phyloP scores from a whole-genome alignment of 2,888 invertebrate species.

The Apamea sordens region DNA sequence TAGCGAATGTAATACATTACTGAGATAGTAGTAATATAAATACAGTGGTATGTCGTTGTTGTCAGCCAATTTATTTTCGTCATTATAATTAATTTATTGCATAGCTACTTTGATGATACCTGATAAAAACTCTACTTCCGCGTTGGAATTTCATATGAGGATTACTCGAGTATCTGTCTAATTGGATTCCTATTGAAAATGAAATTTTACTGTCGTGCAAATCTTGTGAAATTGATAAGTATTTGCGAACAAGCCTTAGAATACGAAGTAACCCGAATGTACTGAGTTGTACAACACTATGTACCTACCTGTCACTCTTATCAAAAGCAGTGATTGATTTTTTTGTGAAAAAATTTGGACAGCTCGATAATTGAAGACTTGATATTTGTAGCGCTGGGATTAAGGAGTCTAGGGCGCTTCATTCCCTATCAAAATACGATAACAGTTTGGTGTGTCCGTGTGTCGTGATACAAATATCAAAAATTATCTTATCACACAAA shows the following conservation, averaged over 20 bases:
- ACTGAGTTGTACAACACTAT: constrained; percentile 56
- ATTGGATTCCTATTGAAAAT: constrained; percentile 20
- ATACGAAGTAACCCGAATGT: constrained; percentile 37
- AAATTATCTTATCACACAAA: constrained; percentile 84
- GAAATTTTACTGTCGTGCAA: constrained; percentile 1
- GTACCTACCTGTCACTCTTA: constrained; percentile 75
- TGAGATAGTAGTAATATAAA: constrained; percentile 42
- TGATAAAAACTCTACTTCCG: not conserved
- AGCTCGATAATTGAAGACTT: constrained; percentile 74
- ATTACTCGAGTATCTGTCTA: not conserved
- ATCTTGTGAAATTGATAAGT: constrained; percentile 23
- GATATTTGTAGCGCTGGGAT: constrained; percentile 79
- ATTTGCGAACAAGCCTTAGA: constrained; percentile 34
- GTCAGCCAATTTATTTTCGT: constrained; percentile 36
- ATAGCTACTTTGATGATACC: not conserved
- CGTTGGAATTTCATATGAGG: not conserved
- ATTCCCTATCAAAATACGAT: constrained; percentile 79
- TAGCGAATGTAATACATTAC: constrained; percentile 49
- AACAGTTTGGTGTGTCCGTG: constrained; percentile 71
- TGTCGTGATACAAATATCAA: constrained; percentile 80
- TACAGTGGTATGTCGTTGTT: constrained; percentile 29
- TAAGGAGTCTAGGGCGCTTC: constrained; percentile 74
- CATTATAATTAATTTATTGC: constrained; percentile 11
- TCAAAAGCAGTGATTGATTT: constrained; percentile 81
- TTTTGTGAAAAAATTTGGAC: constrained; percentile 68